These are phyloP conservation scores for Hemichromis elongatus DNA, from an alignment of 2,113 vertebrate species.

Conservation along the genomic window DNA sequence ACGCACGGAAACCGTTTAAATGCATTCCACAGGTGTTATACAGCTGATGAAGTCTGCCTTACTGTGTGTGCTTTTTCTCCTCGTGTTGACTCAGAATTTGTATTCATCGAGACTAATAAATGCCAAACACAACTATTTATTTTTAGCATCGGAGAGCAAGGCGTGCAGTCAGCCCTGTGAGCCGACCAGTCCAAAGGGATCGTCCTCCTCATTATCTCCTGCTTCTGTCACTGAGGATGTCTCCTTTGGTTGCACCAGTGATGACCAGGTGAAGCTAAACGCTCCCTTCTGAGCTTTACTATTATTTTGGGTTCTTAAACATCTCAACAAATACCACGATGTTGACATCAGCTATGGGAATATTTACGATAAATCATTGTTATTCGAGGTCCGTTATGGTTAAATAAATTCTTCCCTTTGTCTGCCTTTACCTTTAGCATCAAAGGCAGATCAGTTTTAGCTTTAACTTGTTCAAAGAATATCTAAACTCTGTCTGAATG, in stretches of 20 bases:
- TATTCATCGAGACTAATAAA: neutral
- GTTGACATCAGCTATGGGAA: neutral
- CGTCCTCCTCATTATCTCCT: conserved; percentile 65
- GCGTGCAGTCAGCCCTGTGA: conserved; percentile 61
- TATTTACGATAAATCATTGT: neutral
- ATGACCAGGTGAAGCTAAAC: conserved; percentile 74
- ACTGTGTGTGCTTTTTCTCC: neutral
- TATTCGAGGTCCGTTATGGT: neutral
- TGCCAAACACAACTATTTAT: neutral
- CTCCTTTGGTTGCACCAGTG: conserved; percentile 62
- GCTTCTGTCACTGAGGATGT: conserved; percentile 69
- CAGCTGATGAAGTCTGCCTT: neutral
- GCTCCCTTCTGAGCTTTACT: neutral
- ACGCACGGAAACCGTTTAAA: neutral
- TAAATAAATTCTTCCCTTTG: neutral
- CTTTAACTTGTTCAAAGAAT: neutral
- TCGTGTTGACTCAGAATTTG: neutral
- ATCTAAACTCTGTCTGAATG: neutral
- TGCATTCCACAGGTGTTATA: neutral
- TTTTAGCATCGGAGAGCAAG: conserved; percentile 81
- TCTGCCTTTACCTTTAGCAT: neutral
- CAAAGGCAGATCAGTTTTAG: accelerated
- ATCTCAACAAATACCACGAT: neutral
- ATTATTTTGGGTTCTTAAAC: neutral
- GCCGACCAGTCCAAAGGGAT: conserved; percentile 25